Base-by-base conservation (phyloP, 2,888 invertebrate genomes). In the Empis livida region DNA sequence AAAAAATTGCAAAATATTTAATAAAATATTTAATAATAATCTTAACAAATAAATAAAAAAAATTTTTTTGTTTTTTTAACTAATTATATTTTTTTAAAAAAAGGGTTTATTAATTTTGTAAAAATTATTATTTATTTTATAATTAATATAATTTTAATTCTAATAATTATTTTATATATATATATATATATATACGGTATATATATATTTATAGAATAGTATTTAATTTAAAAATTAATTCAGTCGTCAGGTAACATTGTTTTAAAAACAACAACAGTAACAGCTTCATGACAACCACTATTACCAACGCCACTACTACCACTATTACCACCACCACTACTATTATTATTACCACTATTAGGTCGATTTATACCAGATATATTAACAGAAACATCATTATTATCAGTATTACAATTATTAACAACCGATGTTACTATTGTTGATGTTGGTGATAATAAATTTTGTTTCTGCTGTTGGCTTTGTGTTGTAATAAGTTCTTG, bases 181-280 rank as follows among this genome's bases (percentile, higher is more conserved):
- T 44, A 13, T 44, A 30, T n/a, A 13, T n/a, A n/a, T n/a, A n/a
- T n/a, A n/a, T n/a, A n/a, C n/a, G n/a, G n/a, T n/a, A n/a, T n/a
- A n/a, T n/a, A n/a, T n/a, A 13, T n/a, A 39, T 32, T 40, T 45
- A 15, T 20, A 23, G n/a, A n/a, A n/a, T 46, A 42, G 35, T 43
- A 15, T 38, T 14, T 39, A 27, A 27, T 40, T 46, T 46, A 48
- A 50, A 55, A 60, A 61, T 59, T 62, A 64, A 63, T 65, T 68
- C 67, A 69, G 65, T 69, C 65, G 63, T 70, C 68, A 69, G 70
- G 68, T 68, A 69, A 67, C 70, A 66, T 63, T 66, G 70, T 70
- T 67, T 69, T 67, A 64, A 68, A 71, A 60, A 69, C 67, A 68
- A 70, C 67, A 67, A 69, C 67, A 65, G 67, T 70, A 65, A 72